Conservation (phyloP, 2,113 vertebrate genomes). For the Cyprinodon variegatus region DNA sequence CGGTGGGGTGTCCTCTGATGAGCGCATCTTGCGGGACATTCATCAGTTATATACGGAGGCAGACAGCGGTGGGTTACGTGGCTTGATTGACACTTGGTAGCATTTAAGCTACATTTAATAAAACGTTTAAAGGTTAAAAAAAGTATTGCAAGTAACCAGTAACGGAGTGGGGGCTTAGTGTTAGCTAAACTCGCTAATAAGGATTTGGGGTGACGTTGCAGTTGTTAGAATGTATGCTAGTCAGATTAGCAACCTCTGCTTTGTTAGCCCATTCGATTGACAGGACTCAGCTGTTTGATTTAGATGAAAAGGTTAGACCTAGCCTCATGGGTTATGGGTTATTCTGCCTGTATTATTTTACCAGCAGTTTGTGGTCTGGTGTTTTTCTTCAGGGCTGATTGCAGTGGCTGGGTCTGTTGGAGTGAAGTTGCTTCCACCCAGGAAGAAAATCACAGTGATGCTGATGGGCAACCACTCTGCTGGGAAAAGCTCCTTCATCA, state of each 20-base stretch:
- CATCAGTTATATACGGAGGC: slow-evolving; percentile 81
- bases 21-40: slow-evolving; percentile 82
- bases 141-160: background rate
- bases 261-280: background rate
- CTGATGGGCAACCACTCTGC: slow-evolving; percentile 88
- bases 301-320: background rate
- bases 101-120: background rate
- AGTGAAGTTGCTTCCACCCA: slow-evolving; percentile 81
- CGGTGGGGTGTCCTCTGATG: slow-evolving; percentile 78
- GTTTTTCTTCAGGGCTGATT: slow-evolving; percentile 74
- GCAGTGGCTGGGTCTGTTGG: slow-evolving; percentile 78
- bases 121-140: background rate
- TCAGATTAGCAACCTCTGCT: background rate
- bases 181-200: slow-evolving; percentile 33
- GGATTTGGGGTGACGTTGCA: slow-evolving; percentile 1
- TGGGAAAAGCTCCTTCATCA: slow-evolving; percentile 88
- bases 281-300: background rate
- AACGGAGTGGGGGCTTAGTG: slow-evolving; percentile 8
- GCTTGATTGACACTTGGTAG: background rate
- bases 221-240: background rate
- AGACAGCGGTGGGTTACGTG: slow-evolving; percentile 76
- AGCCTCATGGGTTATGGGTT: background rate
- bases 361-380: background rate
- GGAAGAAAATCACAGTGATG: slow-evolving; percentile 86
- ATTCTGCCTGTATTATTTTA: background rate